Evolutionary conservation across 2,113 vertebrate species (phyloP).

Genomic region (Pseudorhombus dupliciocellatus): DNA sequence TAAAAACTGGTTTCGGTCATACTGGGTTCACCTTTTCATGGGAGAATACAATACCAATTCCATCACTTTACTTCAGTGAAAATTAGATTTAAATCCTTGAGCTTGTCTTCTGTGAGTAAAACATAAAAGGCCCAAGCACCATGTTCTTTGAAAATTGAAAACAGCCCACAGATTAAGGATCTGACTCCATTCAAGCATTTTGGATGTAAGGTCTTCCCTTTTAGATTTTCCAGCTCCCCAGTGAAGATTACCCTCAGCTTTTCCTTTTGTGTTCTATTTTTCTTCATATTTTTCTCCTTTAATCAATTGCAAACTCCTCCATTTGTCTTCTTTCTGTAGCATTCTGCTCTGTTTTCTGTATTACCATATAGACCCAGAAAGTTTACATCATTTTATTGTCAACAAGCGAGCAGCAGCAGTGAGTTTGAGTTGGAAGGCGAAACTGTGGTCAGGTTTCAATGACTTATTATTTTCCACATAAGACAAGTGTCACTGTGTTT

Average conservation of each 20-base stretch:
- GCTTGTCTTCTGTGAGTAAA: constrained; percentile 7
- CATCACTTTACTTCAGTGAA: not conserved
- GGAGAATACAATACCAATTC: not conserved
- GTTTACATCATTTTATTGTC: constrained; percentile 2
- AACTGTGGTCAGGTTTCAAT: constrained; percentile 1
- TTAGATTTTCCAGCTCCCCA: not conserved
- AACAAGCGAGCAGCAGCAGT: not conserved
- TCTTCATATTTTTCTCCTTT: too few species aligned
- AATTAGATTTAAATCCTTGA: constrained; percentile 31
- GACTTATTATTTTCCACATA: not conserved
- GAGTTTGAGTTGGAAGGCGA: not conserved
- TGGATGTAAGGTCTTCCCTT: not conserved
- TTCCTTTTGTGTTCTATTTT: constrained; percentile 2
- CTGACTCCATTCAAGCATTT: constrained; percentile 22
- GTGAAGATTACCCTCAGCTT: not conserved
- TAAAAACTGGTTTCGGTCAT: too few species aligned
- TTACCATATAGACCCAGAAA: not conserved
- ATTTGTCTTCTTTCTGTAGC: not conserved
- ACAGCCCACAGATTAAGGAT: constrained; percentile 38
- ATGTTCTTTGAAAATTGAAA: constrained; percentile 49
- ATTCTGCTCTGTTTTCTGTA: not conserved
- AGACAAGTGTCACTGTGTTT: constrained; percentile 2
- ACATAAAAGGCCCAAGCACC: constrained; percentile 4
- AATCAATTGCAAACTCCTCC: not conserved
- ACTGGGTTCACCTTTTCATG: not conserved